Conservation (phyloP, 2,113 vertebrate genomes). For the Tichodroma muraria region DNA sequence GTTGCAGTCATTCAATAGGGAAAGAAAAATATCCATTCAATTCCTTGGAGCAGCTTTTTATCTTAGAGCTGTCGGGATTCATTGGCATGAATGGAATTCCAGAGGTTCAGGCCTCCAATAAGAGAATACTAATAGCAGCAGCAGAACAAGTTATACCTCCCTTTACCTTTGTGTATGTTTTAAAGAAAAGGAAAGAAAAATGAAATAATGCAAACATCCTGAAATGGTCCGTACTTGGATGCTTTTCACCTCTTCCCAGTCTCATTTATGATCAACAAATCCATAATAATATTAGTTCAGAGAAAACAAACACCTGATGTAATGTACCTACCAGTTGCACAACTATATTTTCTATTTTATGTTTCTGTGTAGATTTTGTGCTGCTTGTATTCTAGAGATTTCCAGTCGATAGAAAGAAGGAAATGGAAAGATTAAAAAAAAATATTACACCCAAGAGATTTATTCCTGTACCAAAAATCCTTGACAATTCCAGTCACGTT, state of each 20-base stretch:
- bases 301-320: not conserved
- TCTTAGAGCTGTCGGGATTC: not conserved
- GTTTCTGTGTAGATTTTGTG: not conserved
- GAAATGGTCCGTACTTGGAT: not conserved
- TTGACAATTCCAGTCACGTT: not conserved
- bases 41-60: conserved; percentile 16
- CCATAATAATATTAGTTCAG: not conserved
- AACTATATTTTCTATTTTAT: not conserved
- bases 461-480: not conserved
- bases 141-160: not conserved
- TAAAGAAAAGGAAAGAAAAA: not conserved
- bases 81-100: not conserved
- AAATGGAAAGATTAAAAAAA: not conserved
- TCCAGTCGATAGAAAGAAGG: not conserved
- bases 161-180: not conserved
- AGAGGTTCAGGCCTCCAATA: not conserved
- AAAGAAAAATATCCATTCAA: not conserved
- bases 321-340: not conserved
- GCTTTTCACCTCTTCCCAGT: not conserved
- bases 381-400: not conserved
- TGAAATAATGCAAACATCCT: not conserved
- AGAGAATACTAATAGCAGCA: not conserved
- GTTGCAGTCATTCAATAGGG: not conserved
- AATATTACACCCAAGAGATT: not conserved
- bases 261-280: not conserved